A percentile compares a stretch with the other conserved stretches of the same genome.
Evolutionary conservation across 2,113 vertebrate species (phyloP).

Genomic region (Bagarius yarrelli): DNA sequence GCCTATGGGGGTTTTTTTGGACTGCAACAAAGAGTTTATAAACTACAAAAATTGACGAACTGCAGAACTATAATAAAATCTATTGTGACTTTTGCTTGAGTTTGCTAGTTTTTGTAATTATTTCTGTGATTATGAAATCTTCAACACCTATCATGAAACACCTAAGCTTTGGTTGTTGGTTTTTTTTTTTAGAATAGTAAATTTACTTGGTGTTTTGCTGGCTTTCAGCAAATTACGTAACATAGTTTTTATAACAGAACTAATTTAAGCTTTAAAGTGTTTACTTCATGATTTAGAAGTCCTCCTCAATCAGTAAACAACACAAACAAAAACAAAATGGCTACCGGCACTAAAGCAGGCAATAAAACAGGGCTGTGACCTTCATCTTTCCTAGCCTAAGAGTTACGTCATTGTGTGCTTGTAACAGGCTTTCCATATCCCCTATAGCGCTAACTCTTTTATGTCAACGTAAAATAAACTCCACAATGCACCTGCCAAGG

Average conservation of each 20-base stretch:
- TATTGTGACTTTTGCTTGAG: too few species aligned
- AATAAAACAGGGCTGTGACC: conserved; percentile 42
- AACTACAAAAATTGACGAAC: too few species aligned
- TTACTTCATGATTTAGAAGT: conserved; percentile 47
- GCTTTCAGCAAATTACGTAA: not conserved
- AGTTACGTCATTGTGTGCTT: conserved; percentile 35
- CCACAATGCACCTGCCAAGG: conserved; percentile 1
- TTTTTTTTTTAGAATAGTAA: conserved; percentile 10
- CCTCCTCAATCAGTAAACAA: conserved; percentile 37
- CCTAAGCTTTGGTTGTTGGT: not conserved
- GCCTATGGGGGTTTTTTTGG: too few species aligned
- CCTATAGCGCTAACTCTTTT: conserved; percentile 15
- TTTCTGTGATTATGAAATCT: too few species aligned
- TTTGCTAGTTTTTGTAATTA: too few species aligned
- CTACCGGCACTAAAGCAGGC: conserved; percentile 28
- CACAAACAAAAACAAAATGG: conserved; percentile 40
- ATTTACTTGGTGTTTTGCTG: not conserved
- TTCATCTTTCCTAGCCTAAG: conserved; percentile 19
- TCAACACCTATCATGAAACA: too few species aligned
- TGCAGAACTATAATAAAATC: too few species aligned
- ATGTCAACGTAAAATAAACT: conserved; percentile 23
- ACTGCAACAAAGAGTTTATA: too few species aligned
- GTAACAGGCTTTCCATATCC: not conserved
- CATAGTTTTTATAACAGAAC: conserved; percentile 22
- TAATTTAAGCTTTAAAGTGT: conserved; percentile 38